Evolutionary conservation across 2,113 vertebrate species (phyloP).

Genomic region (Quiscalus mexicanus): DNA sequence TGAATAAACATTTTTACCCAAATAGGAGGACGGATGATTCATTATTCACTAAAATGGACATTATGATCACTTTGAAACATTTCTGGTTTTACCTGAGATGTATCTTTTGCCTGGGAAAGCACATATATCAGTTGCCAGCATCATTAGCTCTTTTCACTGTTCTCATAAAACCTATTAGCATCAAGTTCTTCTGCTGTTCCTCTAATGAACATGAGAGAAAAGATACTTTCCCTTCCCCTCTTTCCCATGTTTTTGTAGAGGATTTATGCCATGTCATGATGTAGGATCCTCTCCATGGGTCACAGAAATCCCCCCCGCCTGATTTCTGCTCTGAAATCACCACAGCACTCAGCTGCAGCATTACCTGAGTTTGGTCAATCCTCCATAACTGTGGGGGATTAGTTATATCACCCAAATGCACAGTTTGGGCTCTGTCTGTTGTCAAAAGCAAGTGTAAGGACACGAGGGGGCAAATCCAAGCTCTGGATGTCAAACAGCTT

Average conservation of each 20-base stretch:
- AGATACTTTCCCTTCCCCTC: neutral
- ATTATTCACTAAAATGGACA: neutral
- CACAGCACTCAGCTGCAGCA: fast-evolving
- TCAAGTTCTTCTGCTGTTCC: neutral
- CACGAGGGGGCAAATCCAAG: fast-evolving
- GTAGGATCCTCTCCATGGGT: neutral
- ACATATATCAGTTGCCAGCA: neutral
- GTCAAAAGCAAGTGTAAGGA: neutral
- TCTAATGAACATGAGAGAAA: neutral
- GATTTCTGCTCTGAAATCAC: neutral
- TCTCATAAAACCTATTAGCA: neutral
- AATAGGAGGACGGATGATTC: neutral
- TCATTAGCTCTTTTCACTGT: neutral
- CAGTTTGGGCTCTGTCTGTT: neutral
- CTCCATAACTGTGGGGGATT: neutral
- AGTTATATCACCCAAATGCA: neutral
- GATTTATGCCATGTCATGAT: neutral
- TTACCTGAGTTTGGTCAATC: neutral
- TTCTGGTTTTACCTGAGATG: neutral
- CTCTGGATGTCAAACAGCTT: neutral
- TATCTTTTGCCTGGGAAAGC: neutral
- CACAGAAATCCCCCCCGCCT: neutral
- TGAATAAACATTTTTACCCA: neutral
- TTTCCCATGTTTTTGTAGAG: neutral
- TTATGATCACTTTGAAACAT: neutral